Base-by-base conservation (phyloP, 2,113 vertebrate genomes). In the Balaenoptera acutorostrata region DNA sequence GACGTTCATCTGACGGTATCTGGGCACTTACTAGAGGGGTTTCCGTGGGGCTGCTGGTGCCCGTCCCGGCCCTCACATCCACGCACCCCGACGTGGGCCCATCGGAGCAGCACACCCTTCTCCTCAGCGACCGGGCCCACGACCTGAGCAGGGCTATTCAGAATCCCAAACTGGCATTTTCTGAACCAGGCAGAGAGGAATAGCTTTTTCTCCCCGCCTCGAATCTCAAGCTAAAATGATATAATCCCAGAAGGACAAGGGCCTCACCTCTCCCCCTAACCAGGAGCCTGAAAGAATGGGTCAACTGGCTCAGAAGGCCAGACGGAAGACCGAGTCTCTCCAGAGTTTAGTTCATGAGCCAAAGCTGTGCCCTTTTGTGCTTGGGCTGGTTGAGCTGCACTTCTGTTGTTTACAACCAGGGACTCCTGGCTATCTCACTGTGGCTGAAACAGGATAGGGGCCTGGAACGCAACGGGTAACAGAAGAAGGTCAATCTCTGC, bases 121-220 rank as follows among this genome's bases (percentile, higher is more conserved):
- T n/a, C 27, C 57, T 57, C 3, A 2, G 0, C 0, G 3, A 64
- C 8, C 7, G 0, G 25, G 52, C 46, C 69, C 14, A 14, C 0
- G 1, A 31, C 55, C 55, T 13, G 8, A 57, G 59, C 44, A 25
- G 31, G 55, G 31, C 33, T 55, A 15, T 21, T 78, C 69, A 39
- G 71, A 80, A 33, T 23, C 68, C 36, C 33, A 31, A 12, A 9
- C 44, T 75, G 44, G 59, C 17, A 44, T 52, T 52, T 83, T 68
- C 93, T 13, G 14, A 46, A 55, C 23, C 25, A 36, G 77, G 69
- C 12, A 85, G 64, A 6, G 18, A 82, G 61, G 66, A 75, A 21
- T 2, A 88, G 78, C 39, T 83, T 18, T 36, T 9, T 69, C 39
- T 39, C 31, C 23, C 61, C 27, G 0, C 69, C 14, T n/a, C 9